Conservation (phyloP, 2,797 vertebrate species). For the Ptychobarbus kaznakovi region DNA sequence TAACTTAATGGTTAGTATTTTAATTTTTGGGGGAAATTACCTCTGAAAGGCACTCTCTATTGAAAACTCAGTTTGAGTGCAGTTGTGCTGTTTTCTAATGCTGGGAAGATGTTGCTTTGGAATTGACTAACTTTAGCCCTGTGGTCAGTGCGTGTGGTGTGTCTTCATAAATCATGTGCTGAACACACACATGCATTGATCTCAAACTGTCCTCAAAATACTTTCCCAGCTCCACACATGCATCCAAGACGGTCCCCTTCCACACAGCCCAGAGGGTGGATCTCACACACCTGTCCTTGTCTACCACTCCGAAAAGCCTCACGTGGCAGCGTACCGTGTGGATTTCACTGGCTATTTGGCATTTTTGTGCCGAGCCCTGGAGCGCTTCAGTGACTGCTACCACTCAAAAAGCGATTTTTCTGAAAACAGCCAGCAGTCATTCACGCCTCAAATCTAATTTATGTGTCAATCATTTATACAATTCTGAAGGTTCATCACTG, state of each 20-base stretch:
- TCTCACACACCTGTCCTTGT: conserved; percentile 45
- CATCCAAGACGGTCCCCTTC: neutral
- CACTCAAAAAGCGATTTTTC: neutral
- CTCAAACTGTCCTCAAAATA: conserved; percentile 29
- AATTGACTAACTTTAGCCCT: conserved; percentile 26
- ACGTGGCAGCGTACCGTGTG: neutral
- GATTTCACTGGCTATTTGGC: conserved; percentile 1
- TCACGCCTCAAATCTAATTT: neutral
- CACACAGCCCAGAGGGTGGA: conserved; percentile 4
- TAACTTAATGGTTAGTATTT: neutral
- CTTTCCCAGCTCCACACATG: conserved; percentile 15
- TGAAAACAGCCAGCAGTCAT: neutral
- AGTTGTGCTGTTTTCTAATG: neutral
- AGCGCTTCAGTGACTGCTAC: neutral
- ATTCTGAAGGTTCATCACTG: neutral
- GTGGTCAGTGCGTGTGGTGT: neutral
- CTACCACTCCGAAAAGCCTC: neutral
- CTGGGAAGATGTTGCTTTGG: conserved; percentile 24
- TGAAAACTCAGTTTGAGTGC: conserved; percentile 3
- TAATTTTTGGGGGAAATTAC: too few relatives aligned
- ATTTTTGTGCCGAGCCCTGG: neutral
- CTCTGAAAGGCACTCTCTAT: neutral
- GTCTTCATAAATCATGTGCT: conserved; percentile 44
- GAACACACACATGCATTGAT: conserved; percentile 35
- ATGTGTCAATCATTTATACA: neutral